A percentile compares a stretch with the other conserved stretches of the same genome.
Evolutionary conservation across 1,140 invertebrate species (phyloP).

Genomic region (Piezodorus guildinii): DNA sequence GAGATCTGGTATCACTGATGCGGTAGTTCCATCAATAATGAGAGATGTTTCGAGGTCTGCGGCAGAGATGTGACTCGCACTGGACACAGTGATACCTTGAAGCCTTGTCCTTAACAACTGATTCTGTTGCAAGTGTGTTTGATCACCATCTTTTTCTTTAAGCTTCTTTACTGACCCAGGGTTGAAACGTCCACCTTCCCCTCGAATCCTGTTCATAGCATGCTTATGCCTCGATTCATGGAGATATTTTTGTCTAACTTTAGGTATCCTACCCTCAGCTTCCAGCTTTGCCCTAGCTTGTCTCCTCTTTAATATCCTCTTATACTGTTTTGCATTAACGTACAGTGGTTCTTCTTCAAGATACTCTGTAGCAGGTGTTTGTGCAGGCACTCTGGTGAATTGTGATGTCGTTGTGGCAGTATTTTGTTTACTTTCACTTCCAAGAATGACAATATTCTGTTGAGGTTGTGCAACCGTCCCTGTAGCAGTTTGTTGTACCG

Average conservation of each 20-base stretch:
- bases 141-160: slow-evolving; percentile 9
- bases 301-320: slow-evolving; percentile 77
- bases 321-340: slow-evolving; percentile 98
- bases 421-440: slow-evolving; percentile 17
- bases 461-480: slow-evolving; percentile 36
- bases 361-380: slow-evolving; percentile 50
- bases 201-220: slow-evolving; percentile 93
- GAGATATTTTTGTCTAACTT: slow-evolving; percentile 97
- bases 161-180: slow-evolving; percentile 55
- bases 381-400: slow-evolving; percentile 48
- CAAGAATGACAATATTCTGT: slow-evolving; percentile 50
- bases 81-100: neutral
- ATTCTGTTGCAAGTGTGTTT: neutral
- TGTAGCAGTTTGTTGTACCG: slow-evolving; percentile 35
- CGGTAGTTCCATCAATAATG: slow-evolving; percentile 2
- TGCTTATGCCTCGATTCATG: slow-evolving; percentile 96
- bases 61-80: slow-evolving; percentile 4
- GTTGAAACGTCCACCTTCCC: slow-evolving; percentile 92
- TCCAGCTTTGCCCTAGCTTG: slow-evolving; percentile 84
- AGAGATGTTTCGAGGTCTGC: slow-evolving; percentile 4
- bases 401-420: slow-evolving; percentile 31
- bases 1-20: slow-evolving; percentile 3
- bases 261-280: slow-evolving; percentile 88
- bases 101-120: neutral
- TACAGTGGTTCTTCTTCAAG: slow-evolving; percentile 89